A percentile compares a stretch with the other conserved stretches of the same genome.
These are phyloP conservation scores for Scytalopus superciliaris DNA, from an alignment of 2,113 vertebrate genomes.

Conservation along the genomic window DNA sequence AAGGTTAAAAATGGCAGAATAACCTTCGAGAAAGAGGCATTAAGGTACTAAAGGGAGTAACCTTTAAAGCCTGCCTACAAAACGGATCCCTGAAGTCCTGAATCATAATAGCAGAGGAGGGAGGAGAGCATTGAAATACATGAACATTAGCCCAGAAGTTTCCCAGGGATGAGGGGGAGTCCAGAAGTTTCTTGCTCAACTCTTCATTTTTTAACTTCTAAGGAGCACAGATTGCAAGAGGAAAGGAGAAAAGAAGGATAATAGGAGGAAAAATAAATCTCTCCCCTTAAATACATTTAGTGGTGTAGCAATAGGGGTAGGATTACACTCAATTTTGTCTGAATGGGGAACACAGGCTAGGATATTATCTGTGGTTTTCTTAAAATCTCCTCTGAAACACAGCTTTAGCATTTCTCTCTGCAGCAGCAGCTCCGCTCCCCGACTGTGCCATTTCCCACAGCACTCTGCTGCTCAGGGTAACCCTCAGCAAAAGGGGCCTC, in stretches of 20 bases:
- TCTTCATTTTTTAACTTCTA: neutral
- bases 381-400: neutral
- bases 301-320: neutral
- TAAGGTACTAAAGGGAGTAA: conserved; percentile 47
- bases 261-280: conserved; percentile 10
- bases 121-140: conserved; percentile 1
- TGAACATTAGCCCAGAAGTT: neutral
- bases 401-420: neutral
- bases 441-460: neutral
- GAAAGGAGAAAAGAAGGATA: neutral
- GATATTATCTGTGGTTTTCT: conserved; percentile 24
- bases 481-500: neutral
- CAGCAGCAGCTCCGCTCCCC: neutral
- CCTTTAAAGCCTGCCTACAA: conserved; percentile 45
- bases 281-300: conserved; percentile 13
- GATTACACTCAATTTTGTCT: conserved; percentile 37
- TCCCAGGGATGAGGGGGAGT: neutral
- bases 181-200: conserved; percentile 26
- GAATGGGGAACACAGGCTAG: neutral
- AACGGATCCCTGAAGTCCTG: conserved; percentile 34
- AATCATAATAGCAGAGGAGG: neutral
- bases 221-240: neutral
- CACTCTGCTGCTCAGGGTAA: neutral
- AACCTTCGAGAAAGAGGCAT: conserved; percentile 46
- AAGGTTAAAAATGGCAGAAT: conserved; percentile 21